Base-by-base conservation (phyloP, 2,797 vertebrate genomes). In the Tauraco hartlaubi region DNA sequence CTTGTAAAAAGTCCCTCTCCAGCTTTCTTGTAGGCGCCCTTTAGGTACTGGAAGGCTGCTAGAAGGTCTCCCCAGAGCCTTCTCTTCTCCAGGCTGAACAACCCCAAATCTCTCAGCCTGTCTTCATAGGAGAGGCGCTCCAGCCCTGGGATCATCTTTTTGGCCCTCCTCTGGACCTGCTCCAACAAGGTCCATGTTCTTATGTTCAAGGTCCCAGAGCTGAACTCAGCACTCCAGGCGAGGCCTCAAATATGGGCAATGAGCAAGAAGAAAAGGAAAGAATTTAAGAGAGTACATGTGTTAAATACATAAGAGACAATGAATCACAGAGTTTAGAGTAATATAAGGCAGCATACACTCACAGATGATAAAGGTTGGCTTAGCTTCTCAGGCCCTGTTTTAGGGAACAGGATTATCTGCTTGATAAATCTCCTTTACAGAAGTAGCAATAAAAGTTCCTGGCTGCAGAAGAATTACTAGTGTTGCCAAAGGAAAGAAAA, bases 361-460 rank as follows among this genome's bases (percentile, higher is more conserved):
- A 56, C 25, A 81, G 41, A 71, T 39, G 26, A 80, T 66, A 74
- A 84, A 85, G 39, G 43, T 13, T 66, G 54, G 41, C 39, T 93
- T 75, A 91, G 67, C 59, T 89, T 76, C 66, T 88, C 67, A 91
- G 58, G 43, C 35, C 15, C 35, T 58, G 11, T 44, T 91, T 91
- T 67, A 89, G 62, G 39, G 23, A 94, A 66, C 17, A 78, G 55
- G 71, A 49, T 84, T 75, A 90, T 61, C 69, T 88, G 61, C 46
- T 64, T 14, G 21, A 78, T 64, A 85, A 84, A 90, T 66, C 59
- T 73, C 28, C 64, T 56, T 54, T 9, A 15, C 58, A 88, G 55
- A 94, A 83, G 25, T 54, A 61, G 62, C 64, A 90, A 80, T 82
- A 85, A 62, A 92, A 83, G 56, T 55, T 85, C 61, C 54, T 92